Evolutionary conservation across 2,888 invertebrate genomes (phyloP).

Genomic region (Monoplex corrugatus): DNA sequence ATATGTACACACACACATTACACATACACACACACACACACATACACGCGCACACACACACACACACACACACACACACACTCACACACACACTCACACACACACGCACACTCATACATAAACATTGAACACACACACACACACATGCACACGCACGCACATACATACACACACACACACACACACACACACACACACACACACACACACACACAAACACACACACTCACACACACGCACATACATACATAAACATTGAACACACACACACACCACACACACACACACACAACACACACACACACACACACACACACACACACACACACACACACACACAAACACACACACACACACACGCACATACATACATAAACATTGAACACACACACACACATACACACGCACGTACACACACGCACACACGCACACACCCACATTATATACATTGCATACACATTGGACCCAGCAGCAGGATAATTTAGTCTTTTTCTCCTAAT

Average conservation of each 20-base stretch:
- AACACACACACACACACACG: neutral
- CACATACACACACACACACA: no score
- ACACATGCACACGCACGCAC: constrained; percentile 28
- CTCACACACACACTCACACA: no score
- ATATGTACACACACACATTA: no score
- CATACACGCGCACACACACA: no score
- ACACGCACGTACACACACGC: neutral
- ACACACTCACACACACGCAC: no score
- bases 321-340: neutral
- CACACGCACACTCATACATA: no score
- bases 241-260: no score
- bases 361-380: constrained; percentile 9
- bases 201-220: no score
- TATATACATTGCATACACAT: no score
- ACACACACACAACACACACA: constrained; percentile 25
- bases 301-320: constrained; percentile 31
- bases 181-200: constrained; percentile 42
- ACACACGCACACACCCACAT: neutral
- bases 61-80: no score
- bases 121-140: neutral
- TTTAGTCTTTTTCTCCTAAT: no score
- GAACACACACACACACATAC: neutral
- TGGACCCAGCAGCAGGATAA: neutral
- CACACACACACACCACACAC: constrained; percentile 34
- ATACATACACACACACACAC: constrained; percentile 27